Conservation (phyloP, 2,797 vertebrate genomes). For the Cichlasoma orientale region DNA sequence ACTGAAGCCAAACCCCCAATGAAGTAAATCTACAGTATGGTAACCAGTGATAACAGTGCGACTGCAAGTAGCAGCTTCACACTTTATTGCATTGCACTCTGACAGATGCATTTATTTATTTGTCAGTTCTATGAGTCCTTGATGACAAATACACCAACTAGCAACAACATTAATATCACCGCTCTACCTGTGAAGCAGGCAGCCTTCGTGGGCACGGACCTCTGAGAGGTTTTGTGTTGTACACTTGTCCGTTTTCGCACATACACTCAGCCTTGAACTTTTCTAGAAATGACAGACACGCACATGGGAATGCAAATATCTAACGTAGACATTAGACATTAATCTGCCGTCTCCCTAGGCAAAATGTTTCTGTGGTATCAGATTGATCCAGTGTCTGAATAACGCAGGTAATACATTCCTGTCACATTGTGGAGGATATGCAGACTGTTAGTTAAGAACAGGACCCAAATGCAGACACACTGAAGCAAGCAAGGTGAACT, state of each 20-base stretch:
- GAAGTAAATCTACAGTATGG: conserved; percentile 22
- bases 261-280: not conserved
- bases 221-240: not conserved
- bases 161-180: not conserved
- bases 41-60: conserved; percentile 23
- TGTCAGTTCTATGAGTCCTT: not conserved
- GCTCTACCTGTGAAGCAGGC: not conserved
- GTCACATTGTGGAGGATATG: too few relatives aligned
- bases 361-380: fast-evolving
- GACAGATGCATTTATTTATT: not conserved
- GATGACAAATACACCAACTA: not conserved
- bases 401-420: not conserved
- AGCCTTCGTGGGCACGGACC: not conserved
- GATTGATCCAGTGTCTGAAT: not conserved
- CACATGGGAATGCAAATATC: not conserved
- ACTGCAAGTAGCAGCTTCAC: not conserved
- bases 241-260: not conserved
- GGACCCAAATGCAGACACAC: too few relatives aligned
- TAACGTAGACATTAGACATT: not conserved
- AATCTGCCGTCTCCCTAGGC: not conserved
- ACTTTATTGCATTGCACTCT: not conserved
- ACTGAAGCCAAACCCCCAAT: conserved; percentile 25
- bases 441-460: too few relatives aligned
- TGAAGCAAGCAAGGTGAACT: too few relatives aligned
- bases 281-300: not conserved